phyloP scores from a whole-genome alignment of 2,888 invertebrate species.

The Heliconius aoede region DNA sequence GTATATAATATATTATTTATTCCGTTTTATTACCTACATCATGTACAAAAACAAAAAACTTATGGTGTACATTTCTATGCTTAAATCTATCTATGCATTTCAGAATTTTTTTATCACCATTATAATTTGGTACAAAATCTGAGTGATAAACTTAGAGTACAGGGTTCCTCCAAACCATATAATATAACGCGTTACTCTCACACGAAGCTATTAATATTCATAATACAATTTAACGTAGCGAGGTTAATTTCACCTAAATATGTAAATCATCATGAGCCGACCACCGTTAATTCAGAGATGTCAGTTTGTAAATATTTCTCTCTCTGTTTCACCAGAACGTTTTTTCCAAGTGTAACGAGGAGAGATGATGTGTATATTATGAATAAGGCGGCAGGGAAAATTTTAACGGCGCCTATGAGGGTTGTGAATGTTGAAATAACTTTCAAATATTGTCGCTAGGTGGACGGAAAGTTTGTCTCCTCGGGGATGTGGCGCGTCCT shows the following conservation, averaged over 20 bases:
- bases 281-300: conserved; percentile 82
- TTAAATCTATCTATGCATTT: too few species aligned
- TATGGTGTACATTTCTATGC: conserved; percentile 44
- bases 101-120: neutral
- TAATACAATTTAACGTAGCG: conserved; percentile 83
- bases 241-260: conserved; percentile 85
- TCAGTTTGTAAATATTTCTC: conserved; percentile 77
- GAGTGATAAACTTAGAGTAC: conserved; percentile 63
- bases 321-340: conserved; percentile 52
- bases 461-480: conserved; percentile 82
- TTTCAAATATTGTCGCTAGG: conserved; percentile 85
- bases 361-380: conserved; percentile 71
- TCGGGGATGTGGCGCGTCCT: conserved; percentile 76
- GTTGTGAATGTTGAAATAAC: conserved; percentile 84
- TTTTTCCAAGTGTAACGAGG: conserved; percentile 56
- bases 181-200: conserved; percentile 68
- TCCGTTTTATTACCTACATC: neutral
- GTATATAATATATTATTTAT: neutral
- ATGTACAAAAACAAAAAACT: neutral
- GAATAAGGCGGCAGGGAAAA: conserved; percentile 82
- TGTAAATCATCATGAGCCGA: conserved; percentile 85
- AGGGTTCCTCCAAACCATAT: conserved; percentile 63
- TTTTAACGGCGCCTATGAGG: conserved; percentile 84
- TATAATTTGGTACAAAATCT: conserved; percentile 60
- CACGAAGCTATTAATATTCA: conserved; percentile 82